Conservation (phyloP, 2,797 vertebrate genomes). For the Neosilurus mollespiculum region DNA sequence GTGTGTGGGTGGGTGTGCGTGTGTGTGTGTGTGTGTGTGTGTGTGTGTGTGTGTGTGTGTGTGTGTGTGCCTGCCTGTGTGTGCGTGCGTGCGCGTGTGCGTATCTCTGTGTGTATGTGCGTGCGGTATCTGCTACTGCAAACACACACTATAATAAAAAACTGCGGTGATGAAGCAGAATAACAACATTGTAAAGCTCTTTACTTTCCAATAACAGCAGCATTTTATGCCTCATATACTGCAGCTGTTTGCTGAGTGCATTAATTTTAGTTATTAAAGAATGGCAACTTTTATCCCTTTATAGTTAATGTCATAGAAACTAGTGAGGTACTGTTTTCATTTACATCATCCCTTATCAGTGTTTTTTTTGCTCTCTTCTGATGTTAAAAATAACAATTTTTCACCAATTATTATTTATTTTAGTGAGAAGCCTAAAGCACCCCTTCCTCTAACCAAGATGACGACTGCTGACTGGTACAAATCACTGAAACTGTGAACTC, state of each 20-base stretch:
- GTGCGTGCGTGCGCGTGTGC: conserved; percentile 55
- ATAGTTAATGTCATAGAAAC: neutral
- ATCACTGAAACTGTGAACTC: neutral
- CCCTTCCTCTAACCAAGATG: too few species aligned
- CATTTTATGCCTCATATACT: neutral
- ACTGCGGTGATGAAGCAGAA: neutral
- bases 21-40: neutral
- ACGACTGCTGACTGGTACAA: neutral
- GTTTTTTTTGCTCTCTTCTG: neutral
- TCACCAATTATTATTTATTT: neutral
- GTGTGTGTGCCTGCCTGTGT: conserved; percentile 7
- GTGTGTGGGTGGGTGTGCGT: too few species aligned
- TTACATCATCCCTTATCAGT: neutral
- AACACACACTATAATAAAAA: too few species aligned
- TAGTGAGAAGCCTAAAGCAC: too few species aligned
- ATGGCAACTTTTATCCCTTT: neutral
- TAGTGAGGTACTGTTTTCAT: neutral
- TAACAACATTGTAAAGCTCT: neutral
- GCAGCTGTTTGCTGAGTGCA: neutral
- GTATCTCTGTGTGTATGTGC: neutral
- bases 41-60: neutral
- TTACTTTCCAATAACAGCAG: neutral
- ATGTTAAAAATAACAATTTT: neutral
- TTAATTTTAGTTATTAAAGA: neutral
- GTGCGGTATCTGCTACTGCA: neutral